Evolutionary conservation across 2,113 vertebrate species (phyloP).

Genomic region (Asarcornis scutulata): DNA sequence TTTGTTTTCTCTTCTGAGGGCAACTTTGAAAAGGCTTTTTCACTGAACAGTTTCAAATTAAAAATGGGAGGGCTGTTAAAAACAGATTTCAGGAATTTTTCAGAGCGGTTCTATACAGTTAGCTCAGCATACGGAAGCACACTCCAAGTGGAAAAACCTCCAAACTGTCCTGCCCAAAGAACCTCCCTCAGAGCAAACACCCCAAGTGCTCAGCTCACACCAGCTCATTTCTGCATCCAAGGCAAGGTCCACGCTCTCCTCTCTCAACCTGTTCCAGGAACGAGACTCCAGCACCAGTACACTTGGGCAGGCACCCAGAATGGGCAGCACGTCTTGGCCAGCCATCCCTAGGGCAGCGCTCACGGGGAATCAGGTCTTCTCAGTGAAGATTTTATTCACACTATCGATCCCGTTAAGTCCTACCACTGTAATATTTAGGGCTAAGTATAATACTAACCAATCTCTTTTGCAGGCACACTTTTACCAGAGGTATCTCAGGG

Average conservation of each 20-base stretch:
- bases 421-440: neutral
- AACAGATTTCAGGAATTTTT: neutral
- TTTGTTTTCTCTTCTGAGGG: neutral
- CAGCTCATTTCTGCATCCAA: rapidly evolving
- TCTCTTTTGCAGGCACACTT: neutral
- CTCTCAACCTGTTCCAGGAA: neutral
- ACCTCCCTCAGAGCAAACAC: neutral
- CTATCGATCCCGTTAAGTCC: neutral
- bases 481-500: neutral
- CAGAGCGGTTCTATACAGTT: neutral
- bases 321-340: rapidly evolving
- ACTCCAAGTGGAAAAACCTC: neutral
- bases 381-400: neutral
- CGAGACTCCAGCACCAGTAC: neutral
- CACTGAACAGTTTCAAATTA: neutral
- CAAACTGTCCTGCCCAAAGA: neutral
- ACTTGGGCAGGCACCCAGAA: neutral
- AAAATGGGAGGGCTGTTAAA: neutral
- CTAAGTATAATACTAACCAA: neutral
- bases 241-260: neutral
- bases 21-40: neutral
- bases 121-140: neutral
- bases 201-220: rapidly evolving
- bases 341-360: neutral
- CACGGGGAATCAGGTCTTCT: neutral